Percentiles rank a stretch among this genome's conserved stretches.
Evolutionary conservation across 2,888 invertebrate species (phyloP).

Genomic region (Eupsilia transversa): DNA sequence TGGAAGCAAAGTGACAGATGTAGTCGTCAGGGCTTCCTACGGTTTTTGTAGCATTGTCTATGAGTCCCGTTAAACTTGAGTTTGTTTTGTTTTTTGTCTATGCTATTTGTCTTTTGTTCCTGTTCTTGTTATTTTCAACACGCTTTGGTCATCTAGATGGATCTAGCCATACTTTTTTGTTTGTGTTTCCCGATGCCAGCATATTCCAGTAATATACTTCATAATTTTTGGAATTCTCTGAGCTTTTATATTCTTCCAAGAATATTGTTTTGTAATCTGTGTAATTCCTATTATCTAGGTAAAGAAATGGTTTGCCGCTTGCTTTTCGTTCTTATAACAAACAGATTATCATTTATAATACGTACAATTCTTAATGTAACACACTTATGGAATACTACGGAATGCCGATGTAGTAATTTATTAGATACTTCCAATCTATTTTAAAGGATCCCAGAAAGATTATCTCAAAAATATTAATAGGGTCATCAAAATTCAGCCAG

Average conservation of each 20-base stretch:
- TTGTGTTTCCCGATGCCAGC: not conserved
- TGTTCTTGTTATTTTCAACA: conserved; percentile 18
- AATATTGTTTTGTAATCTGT: not conserved
- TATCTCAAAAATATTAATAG: conserved; percentile 19
- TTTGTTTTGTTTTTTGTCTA: conserved; percentile 40
- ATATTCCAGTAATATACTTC: not conserved
- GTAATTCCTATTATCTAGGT: not conserved
- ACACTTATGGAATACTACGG: not conserved
- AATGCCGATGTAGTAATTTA: not conserved
- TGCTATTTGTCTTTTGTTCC: conserved; percentile 30
- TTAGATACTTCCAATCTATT: not conserved
- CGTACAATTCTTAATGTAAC: not conserved
- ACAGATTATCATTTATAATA: not conserved
- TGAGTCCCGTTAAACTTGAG: conserved; percentile 46
- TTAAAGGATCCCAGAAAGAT: not conserved
- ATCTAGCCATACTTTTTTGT: not conserved
- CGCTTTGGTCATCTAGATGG: conserved; percentile 15
- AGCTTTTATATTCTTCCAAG: not conserved
- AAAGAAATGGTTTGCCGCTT: not conserved
- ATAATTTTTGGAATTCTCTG: not conserved
- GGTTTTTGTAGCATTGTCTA: conserved; percentile 35
- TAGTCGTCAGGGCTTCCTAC: conserved; percentile 34
- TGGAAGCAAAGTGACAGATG: conserved; percentile 52
- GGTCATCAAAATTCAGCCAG: conserved; percentile 50
- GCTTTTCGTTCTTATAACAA: not conserved